A percentile compares a stretch with the other conserved stretches of the same genome.
Conservation (phyloP, 2,888 invertebrate species). For the Mongoloraphidia duomilia region DNA sequence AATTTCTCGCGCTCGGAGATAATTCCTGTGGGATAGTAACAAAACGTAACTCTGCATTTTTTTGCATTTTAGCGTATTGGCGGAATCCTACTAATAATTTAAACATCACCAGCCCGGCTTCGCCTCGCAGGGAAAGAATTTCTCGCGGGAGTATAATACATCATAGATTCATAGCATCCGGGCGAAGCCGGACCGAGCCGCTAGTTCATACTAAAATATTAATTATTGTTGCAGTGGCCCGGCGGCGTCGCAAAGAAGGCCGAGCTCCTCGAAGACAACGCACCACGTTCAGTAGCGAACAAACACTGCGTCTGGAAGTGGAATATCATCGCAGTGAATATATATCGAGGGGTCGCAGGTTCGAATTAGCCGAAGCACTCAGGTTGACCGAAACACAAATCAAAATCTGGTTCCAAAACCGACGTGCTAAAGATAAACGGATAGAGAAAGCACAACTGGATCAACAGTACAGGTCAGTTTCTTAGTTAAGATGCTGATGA, state of each 20-base stretch:
- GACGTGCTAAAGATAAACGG: conserved; percentile 89
- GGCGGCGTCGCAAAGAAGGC: conserved; percentile 71
- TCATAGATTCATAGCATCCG: too few relatives aligned
- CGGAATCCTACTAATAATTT: too few relatives aligned
- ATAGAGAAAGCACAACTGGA: conserved; percentile 92
- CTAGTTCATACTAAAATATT: conserved; percentile 1
- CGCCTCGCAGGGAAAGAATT: too few relatives aligned
- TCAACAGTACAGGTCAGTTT: conserved; percentile 74
- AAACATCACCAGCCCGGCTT: too few relatives aligned
- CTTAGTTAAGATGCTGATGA: background rate
- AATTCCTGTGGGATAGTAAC: too few relatives aligned
- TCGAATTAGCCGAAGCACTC: conserved; percentile 59
- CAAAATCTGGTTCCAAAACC: conserved; percentile 89
- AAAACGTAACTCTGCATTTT: too few relatives aligned
- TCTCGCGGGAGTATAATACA: too few relatives aligned
- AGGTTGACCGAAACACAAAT: conserved; percentile 65
- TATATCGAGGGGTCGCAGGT: conserved; percentile 72
- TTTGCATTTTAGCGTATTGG: too few relatives aligned
- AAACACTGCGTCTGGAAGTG: conserved; percentile 76
- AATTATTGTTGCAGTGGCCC: conserved; percentile 47
- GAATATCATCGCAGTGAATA: conserved; percentile 89
- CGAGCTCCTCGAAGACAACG: conserved; percentile 77
- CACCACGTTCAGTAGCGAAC: conserved; percentile 89
- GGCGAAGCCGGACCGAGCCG: too few relatives aligned
- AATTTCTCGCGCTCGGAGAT: too few relatives aligned